Evolutionary conservation across 2,797 vertebrate genomes (phyloP).

Genomic region (Acanthurus lineatus): DNA sequence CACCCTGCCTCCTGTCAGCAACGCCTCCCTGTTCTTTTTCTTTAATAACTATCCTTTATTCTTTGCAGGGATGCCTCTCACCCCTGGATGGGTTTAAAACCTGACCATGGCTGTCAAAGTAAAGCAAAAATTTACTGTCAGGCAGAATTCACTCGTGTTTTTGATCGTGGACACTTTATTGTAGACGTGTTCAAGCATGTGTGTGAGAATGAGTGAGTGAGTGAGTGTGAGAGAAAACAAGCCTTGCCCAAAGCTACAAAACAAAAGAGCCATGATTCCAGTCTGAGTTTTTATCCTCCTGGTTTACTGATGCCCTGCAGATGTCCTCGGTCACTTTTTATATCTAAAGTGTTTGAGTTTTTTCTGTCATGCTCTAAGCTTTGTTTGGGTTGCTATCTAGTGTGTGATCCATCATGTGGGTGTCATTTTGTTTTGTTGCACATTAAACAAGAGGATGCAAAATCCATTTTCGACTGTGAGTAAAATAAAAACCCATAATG

Average conservation of each 20-base stretch:
- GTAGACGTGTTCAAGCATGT: constrained; percentile 32
- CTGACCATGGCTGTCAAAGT: constrained; percentile 54
- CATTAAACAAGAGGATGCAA: constrained; percentile 47
- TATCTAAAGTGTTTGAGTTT: constrained; percentile 40
- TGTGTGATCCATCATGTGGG: constrained; percentile 38
- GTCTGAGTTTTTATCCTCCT: constrained; percentile 46
- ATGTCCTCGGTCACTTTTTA: constrained; percentile 62
- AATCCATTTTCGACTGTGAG: constrained; percentile 40
- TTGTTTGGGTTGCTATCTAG: constrained; percentile 42
- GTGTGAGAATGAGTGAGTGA: constrained; percentile 50
- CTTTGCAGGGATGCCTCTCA: constrained; percentile 57
- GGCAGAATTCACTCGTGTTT: constrained; percentile 52
- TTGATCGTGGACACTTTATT: constrained; percentile 43
- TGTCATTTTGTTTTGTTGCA: constrained; percentile 27
- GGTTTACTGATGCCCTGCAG: constrained; percentile 74
- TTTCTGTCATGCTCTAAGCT: constrained; percentile 34
- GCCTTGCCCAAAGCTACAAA: constrained; percentile 67
- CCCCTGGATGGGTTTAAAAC: constrained; percentile 34
- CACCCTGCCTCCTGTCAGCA: constrained; percentile 55
- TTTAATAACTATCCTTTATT: constrained; percentile 62
- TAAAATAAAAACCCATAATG: constrained; percentile 39
- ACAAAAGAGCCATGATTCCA: constrained; percentile 56
- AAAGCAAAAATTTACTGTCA: constrained; percentile 51
- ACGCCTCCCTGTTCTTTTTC: constrained; percentile 46
- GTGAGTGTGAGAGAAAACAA: constrained; percentile 51